These are phyloP conservation scores for Fistularia commersonii DNA, from an alignment of 2,797 vertebrate species.

Conservation along the genomic window DNA sequence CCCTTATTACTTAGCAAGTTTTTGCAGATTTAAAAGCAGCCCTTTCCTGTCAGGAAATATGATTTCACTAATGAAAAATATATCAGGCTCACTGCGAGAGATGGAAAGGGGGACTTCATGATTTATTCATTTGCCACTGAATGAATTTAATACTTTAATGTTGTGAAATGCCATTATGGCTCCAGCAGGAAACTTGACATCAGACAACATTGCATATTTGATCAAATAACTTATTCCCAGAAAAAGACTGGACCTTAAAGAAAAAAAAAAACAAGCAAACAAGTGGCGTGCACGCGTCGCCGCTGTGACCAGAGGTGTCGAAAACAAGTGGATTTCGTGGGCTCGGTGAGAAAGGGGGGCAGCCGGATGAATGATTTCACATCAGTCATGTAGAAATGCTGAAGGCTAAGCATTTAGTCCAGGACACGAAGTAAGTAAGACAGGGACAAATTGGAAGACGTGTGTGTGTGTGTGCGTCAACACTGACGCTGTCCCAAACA, in stretches of 20 bases:
- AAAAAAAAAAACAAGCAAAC: not conserved
- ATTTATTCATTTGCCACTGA: constrained; percentile 59
- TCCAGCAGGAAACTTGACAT: constrained; percentile 40
- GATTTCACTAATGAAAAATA: constrained; percentile 57
- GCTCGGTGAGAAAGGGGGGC: constrained; percentile 32
- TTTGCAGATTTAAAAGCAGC: constrained; percentile 25
- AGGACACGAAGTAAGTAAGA: constrained; percentile 19
- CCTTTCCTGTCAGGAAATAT: constrained; percentile 35
- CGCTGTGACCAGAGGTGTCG: constrained; percentile 23
- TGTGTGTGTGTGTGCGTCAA: constrained; percentile 1
- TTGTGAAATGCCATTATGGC: constrained; percentile 40
- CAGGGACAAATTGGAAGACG: not conserved
- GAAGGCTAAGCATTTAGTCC: constrained; percentile 49
- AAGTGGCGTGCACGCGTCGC: constrained; percentile 8
- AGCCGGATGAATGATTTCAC: constrained; percentile 39
- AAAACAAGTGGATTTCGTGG: constrained; percentile 29
- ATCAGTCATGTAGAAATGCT: constrained; percentile 47
- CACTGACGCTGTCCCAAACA: constrained; percentile 25
- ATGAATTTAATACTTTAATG: constrained; percentile 55
- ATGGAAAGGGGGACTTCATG: constrained; percentile 45
- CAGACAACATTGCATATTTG: constrained; percentile 31
- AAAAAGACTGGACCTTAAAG: constrained; percentile 7
- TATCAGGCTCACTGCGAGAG: constrained; percentile 37
- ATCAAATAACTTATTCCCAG: constrained; percentile 30
- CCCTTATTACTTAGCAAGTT: constrained; percentile 3